Evolutionary conservation across 2,113 vertebrate species (phyloP).

Genomic region (Pungitius pungitius): DNA sequence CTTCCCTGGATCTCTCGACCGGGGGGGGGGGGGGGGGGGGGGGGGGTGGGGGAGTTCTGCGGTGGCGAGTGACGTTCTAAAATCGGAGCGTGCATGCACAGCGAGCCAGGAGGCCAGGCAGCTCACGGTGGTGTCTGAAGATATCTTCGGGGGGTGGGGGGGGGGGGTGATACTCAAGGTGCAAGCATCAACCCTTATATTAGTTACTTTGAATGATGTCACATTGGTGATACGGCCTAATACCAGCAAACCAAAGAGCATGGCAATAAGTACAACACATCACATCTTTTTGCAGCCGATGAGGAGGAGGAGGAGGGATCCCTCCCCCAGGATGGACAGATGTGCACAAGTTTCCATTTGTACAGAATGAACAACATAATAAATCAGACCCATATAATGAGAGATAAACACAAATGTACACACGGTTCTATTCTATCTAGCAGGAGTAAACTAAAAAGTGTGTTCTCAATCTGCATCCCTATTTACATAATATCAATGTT

Average conservation of each 20-base stretch:
- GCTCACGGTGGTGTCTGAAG: neutral
- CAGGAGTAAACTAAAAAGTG: neutral
- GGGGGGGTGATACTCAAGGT: neutral
- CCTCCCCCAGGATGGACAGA: neutral
- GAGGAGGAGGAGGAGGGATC: neutral
- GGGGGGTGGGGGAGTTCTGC: no score
- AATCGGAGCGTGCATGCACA: neutral
- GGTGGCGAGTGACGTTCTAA: slow-evolving; percentile 13
- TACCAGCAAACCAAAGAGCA: neutral
- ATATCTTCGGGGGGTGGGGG: neutral
- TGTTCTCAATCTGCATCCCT: neutral
- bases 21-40: no score
- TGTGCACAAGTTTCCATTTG: no score
- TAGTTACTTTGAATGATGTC: neutral
- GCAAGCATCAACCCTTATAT: slow-evolving; percentile 1
- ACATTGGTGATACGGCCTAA: neutral
- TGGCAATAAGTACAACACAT: neutral
- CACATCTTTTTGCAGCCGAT: no score
- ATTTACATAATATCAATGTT: slow-evolving; percentile 13
- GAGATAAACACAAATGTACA: slow-evolving; percentile 4
- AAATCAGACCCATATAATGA: neutral
- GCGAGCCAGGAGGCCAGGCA: neutral
- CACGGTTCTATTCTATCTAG: neutral
- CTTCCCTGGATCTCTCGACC: slow-evolving; percentile 15
- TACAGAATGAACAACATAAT: neutral